Percentiles rank a stretch among this genome's conserved stretches.
Conservation (phyloP, 2,888 invertebrate genomes). For the Prenolepis imparis region DNA sequence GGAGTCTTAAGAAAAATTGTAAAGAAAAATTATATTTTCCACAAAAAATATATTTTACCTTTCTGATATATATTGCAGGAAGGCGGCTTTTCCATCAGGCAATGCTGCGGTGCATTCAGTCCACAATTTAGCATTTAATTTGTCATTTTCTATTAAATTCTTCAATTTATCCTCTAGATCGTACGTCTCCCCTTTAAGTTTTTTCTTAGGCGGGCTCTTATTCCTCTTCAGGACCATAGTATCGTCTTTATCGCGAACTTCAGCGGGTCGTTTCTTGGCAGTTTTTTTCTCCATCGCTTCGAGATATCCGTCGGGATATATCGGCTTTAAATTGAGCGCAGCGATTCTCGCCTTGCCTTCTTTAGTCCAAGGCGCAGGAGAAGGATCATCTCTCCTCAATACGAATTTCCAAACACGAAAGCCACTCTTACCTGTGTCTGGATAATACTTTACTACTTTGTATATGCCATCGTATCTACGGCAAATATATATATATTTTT, state of each 20-base stretch:
- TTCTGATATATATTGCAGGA: slow-evolving; percentile 76
- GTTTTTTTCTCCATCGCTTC: slow-evolving; percentile 75
- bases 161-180: slow-evolving; percentile 84
- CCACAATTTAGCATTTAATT: slow-evolving; percentile 90
- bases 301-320: slow-evolving; percentile 90
- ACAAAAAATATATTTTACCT: slow-evolving; percentile 72
- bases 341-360: slow-evolving; percentile 88
- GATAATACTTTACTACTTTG: slow-evolving; percentile 94
- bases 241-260: slow-evolving; percentile 59
- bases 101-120: slow-evolving; percentile 88
- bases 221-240: slow-evolving; percentile 77
- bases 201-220: slow-evolving; percentile 83
- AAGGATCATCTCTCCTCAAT: slow-evolving; percentile 92
- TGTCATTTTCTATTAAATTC: slow-evolving; percentile 88
- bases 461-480: slow-evolving; percentile 94
- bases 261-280: slow-evolving; percentile 68
- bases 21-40: not conserved
- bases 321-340: slow-evolving; percentile 75
- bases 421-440: slow-evolving; percentile 92
- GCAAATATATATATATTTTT: slow-evolving; percentile 19
- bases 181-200: slow-evolving; percentile 83
- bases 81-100: slow-evolving; percentile 86
- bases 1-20: too few relatives aligned
- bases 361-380: slow-evolving; percentile 93
- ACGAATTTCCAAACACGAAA: slow-evolving; percentile 93